Evolutionary conservation across 2,888 invertebrate genomes (phyloP).

Genomic region (Synanthedon myopaeformis): DNA sequence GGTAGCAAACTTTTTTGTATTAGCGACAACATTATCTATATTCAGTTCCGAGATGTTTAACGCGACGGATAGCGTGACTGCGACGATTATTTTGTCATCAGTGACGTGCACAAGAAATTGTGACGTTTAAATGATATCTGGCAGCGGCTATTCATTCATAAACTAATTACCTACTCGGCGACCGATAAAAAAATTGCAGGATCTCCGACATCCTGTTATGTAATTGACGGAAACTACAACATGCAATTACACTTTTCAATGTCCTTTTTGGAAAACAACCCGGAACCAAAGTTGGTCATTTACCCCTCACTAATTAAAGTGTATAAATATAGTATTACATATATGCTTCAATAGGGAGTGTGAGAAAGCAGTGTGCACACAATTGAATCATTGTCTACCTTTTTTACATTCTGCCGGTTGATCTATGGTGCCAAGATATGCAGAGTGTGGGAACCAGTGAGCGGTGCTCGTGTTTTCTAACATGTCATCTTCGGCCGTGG

Average conservation of each 20-base stretch:
- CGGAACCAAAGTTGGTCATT: conserved; percentile 57
- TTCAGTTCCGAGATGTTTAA: neutral
- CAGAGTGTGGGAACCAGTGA: conserved; percentile 63
- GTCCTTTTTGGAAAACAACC: conserved; percentile 15
- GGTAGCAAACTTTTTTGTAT: neutral
- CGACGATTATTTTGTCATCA: conserved; percentile 35
- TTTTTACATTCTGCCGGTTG: conserved; percentile 61
- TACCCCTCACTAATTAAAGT: conserved; percentile 57
- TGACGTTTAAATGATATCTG: conserved; percentile 36
- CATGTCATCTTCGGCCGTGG: conserved; percentile 62
- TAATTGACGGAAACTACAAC: neutral
- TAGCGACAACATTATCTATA: neutral
- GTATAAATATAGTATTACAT: conserved; percentile 32
- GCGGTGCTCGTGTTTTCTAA: conserved; percentile 47
- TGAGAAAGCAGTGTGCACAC: conserved; percentile 66
- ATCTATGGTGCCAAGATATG: conserved; percentile 67
- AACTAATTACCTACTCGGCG: conserved; percentile 2
- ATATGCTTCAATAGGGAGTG: conserved; percentile 49
- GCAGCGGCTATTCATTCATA: conserved; percentile 44
- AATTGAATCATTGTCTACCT: conserved; percentile 65
- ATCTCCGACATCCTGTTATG: conserved; percentile 32
- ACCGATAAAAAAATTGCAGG: conserved; percentile 25
- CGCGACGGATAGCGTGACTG: conserved; percentile 32
- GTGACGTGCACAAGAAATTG: conserved; percentile 49
- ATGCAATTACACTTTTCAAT: conserved; percentile 1